A percentile compares a stretch with the other conserved stretches of the same genome.
These are phyloP conservation scores for Flexamia atlantica DNA, from an alignment of 2,888 invertebrate genomes.

Conservation along the genomic window DNA sequence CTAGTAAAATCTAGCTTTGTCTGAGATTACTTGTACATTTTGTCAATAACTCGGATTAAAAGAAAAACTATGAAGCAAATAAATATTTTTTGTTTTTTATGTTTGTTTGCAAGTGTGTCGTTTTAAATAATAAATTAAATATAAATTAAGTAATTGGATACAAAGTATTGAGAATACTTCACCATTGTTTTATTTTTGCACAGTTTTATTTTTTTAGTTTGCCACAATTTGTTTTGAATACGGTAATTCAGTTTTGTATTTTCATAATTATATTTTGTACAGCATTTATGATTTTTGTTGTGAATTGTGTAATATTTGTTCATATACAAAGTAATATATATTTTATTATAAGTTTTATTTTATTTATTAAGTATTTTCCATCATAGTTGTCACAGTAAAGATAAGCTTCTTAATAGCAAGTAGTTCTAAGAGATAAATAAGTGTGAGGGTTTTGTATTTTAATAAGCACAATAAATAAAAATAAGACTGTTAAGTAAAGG, in stretches of 20 bases:
- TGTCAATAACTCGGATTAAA: too few species aligned
- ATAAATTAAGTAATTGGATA: neutral
- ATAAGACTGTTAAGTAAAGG: conserved; percentile 1
- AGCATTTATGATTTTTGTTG: neutral
- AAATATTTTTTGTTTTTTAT: too few species aligned
- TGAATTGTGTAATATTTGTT: conserved; percentile 38
- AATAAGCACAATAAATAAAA: conserved; percentile 29
- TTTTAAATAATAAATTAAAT: neutral
- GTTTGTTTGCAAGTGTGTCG: neutral
- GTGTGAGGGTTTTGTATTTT: neutral
- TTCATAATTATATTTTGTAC: neutral
- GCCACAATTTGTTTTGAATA: neutral
- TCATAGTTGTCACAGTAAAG: neutral
- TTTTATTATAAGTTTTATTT: conserved; percentile 33
- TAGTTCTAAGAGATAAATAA: neutral
- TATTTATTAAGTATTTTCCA: conserved; percentile 25
- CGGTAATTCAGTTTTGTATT: neutral
- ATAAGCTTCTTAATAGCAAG: neutral
- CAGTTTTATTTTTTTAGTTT: neutral
- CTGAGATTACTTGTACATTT: too few species aligned
- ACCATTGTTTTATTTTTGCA: neutral
- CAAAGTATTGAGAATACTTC: neutral
- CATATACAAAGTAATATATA: conserved; percentile 52
- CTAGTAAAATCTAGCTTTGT: too few species aligned
- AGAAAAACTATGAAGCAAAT: too few species aligned